A percentile compares a stretch with the other conserved stretches of the same genome.
Conservation (phyloP, 2,113 vertebrate genomes). For the Propithecus coquereli region DNA sequence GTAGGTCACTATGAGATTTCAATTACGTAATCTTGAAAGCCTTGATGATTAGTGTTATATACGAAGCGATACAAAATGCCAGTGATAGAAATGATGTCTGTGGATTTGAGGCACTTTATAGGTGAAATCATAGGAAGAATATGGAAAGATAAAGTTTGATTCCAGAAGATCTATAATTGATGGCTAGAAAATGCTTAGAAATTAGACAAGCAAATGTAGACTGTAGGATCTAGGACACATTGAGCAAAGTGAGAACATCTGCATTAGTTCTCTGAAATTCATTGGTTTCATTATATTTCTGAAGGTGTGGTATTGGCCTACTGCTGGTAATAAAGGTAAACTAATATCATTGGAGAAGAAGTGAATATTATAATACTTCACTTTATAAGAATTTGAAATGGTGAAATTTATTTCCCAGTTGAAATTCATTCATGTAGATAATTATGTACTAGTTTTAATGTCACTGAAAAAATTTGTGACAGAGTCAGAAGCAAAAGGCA, state of each 20-base stretch:
- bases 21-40: neutral
- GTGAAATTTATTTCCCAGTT: neutral
- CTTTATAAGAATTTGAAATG: neutral
- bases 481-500: neutral
- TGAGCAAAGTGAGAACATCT: neutral
- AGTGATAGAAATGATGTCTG: neutral
- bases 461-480: neutral
- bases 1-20: neutral
- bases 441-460: neutral
- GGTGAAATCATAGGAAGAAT: neutral
- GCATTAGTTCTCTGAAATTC: neutral
- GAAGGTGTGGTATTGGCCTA: neutral
- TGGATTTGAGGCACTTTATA: neutral
- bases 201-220: neutral
- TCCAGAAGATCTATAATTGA: neutral
- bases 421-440: neutral
- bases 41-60: neutral
- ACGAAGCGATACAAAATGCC: neutral
- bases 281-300: neutral
- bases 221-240: neutral
- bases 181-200: neutral
- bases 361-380: neutral
- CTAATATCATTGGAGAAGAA: neutral
- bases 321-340: neutral
- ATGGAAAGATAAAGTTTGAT: neutral